Conservation (phyloP, 2,113 vertebrate species). For the Gnathonemus longibarbis region DNA sequence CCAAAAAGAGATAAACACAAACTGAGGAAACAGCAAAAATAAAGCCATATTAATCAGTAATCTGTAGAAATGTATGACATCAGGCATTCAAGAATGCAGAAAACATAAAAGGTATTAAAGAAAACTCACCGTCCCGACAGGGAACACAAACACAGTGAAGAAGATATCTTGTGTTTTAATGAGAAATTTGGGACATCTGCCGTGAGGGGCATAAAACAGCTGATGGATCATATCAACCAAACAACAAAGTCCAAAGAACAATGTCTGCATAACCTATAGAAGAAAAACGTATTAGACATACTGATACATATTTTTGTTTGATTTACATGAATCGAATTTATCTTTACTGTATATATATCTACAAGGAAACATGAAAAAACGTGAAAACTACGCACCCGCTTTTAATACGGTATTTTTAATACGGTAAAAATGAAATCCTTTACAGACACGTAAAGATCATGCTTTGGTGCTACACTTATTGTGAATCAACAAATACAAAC, state of each 20-base stretch:
- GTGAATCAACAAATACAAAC: neutral
- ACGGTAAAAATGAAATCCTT: neutral
- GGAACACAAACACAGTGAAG: conserved; percentile 37
- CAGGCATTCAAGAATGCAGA: neutral
- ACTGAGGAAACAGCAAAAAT: conserved; percentile 26
- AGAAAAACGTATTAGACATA: neutral
- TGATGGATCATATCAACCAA: conserved; percentile 24
- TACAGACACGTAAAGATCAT: neutral
- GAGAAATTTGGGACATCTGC: conserved; percentile 14
- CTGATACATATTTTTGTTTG: neutral
- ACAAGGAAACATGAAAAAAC: neutral
- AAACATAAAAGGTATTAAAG: neutral
- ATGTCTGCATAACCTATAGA: conserved; percentile 36
- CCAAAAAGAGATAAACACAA: conserved; percentile 56
- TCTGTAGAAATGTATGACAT: neutral
- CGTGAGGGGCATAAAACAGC: conserved; percentile 23
- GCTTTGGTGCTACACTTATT: neutral
- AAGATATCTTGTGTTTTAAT: conserved; percentile 25
- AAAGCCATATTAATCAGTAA: neutral
- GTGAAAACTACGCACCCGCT: neutral
- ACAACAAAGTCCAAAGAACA: conserved; percentile 37
- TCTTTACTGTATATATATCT: neutral
- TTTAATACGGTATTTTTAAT: neutral
- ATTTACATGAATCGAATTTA: neutral
- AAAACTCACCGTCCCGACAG: conserved; percentile 36